These are phyloP conservation scores for Halictus rubicundus DNA, from an alignment of 1,140 invertebrate species.

Conservation along the genomic window DNA sequence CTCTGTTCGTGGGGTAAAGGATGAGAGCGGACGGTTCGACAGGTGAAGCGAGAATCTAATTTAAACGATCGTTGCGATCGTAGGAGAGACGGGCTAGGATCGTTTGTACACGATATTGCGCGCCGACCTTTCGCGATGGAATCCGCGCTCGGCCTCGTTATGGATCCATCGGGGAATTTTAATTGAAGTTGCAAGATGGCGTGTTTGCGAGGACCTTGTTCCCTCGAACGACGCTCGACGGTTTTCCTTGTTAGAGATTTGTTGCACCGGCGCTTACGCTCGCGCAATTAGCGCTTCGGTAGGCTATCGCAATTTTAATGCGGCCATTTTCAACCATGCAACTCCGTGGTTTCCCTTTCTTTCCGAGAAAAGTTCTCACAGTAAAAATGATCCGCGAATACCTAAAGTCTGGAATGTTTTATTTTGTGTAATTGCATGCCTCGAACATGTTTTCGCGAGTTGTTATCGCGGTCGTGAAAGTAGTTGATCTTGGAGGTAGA, in stretches of 20 bases:
- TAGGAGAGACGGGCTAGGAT: conserved; percentile 13
- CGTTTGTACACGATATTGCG: conserved; percentile 20
- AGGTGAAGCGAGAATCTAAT: conserved; percentile 34
- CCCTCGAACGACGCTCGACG: neutral
- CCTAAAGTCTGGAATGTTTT: no score
- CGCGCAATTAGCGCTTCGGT: neutral
- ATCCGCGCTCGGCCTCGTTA: neutral
- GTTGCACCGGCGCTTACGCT: neutral
- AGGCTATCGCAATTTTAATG: no score
- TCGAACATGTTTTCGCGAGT: no score
- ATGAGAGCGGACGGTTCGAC: conserved; percentile 27
- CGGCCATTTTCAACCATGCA: no score
- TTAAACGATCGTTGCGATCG: conserved; percentile 17
- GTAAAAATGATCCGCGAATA: no score
- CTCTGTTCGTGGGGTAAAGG: neutral
- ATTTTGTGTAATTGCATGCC: no score
- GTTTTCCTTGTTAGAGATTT: neutral
- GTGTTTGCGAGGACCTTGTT: neutral
- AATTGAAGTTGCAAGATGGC: conserved; percentile 14
- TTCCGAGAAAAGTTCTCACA: no score
- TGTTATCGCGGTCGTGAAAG: no score
- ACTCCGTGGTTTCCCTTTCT: neutral
- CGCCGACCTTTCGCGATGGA: neutral
- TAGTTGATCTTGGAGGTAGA: no score
- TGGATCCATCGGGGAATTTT: neutral